Base-by-base conservation (phyloP, 2,888 invertebrate genomes). In the Iphiclides podalirius region DNA sequence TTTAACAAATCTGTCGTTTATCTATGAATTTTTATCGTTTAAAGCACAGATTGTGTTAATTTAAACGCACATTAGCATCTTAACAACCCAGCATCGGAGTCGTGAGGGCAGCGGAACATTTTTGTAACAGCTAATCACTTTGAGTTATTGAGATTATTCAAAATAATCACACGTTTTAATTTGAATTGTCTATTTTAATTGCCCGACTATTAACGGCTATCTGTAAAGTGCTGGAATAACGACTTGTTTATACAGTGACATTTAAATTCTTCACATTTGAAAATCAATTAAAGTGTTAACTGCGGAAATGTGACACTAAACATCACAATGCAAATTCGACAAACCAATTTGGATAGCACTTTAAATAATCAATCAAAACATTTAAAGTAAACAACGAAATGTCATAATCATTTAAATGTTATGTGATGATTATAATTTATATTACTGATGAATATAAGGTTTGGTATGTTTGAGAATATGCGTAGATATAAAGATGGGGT, bases 1-100 rank as follows among this genome's bases (percentile, higher is more conserved):
- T 52, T 59, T 49, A 50, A 53, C 38, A 54, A 48, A 52, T 49
- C 52, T 53, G 45, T 49, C 50, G 48, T 54, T 58, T 56, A 58
- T 53, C 46, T 52, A 33, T 31, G 40, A 53, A 45, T 47, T 54
- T 28, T 53, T 53, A 57, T 50, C 33, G 48, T 45, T 37, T 40
- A 15, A 46, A 6, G 46, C 50, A 43, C 48, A 43, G 33, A 47
- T 50, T 52, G 31, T 49, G 26, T 50, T 49, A 35, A 41, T 41
- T 52, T 52, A 26, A 47, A 47, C 35, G 26, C 9, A 13, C 34
- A 47, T 47, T 47, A 47, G 35, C 47, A 47, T 47, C 16, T 41
- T 47, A 47, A 47, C 41, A 12, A 36, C n/a, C 28, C 28, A 12
- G 6, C 13, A 28, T 28, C 35, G 13, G 36, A 41, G 35, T 47